Evolutionary conservation across 2,888 invertebrate genomes (phyloP).

Genomic region (Escarpia spicata): DNA sequence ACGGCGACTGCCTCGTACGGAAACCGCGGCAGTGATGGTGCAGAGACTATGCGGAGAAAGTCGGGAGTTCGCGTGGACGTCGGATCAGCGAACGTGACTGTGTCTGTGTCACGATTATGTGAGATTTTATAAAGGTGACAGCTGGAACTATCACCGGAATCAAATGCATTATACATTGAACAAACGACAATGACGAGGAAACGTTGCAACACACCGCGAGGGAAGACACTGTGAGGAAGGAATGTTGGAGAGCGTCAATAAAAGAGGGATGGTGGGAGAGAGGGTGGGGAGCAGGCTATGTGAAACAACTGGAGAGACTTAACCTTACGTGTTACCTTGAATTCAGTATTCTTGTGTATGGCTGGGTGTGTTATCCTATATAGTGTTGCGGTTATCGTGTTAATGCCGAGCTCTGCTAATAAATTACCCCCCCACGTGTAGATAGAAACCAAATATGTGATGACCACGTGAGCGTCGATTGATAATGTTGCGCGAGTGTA

Average conservation of each 20-base stretch:
- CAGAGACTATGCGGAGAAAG: too few species aligned
- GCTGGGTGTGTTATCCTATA: neutral
- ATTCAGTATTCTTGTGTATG: conserved; percentile 3
- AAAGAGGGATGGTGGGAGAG: neutral
- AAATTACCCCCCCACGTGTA: neutral
- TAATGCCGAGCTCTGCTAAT: neutral
- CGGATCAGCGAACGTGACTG: neutral
- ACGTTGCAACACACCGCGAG: neutral
- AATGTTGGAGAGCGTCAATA: neutral
- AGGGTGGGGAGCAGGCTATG: neutral
- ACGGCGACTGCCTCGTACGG: conserved; percentile 19
- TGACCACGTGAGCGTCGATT: neutral
- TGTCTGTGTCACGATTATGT: neutral
- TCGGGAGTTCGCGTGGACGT: too few species aligned
- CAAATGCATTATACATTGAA: neutral
- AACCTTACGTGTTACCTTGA: neutral
- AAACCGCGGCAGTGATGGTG: neutral
- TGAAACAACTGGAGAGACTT: neutral
- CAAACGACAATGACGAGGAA: neutral
- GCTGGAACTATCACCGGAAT: neutral
- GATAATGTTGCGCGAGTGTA: neutral
- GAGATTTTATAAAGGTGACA: neutral
- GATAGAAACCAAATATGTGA: neutral
- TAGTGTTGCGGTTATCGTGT: neutral
- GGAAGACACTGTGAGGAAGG: neutral